Evolutionary conservation across 2,113 vertebrate genomes (phyloP).

Genomic region (Dasyurus viverrinus): DNA sequence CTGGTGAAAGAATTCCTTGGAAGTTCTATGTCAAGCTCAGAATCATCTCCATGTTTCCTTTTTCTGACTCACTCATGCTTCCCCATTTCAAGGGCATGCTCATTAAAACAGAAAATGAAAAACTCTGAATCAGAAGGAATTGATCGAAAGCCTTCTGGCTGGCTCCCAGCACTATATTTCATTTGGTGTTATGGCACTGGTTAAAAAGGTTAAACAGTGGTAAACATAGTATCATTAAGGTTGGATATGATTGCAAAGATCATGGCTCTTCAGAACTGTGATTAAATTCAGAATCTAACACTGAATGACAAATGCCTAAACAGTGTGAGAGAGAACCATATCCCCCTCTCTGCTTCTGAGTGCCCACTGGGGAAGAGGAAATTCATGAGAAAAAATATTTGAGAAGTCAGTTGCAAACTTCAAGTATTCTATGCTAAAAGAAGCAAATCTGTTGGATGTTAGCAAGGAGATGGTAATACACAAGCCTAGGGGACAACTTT

Average conservation of each 20-base stretch:
- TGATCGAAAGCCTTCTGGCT: neutral
- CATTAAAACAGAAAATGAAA: neutral
- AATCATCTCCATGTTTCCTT: neutral
- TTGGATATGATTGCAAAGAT: neutral
- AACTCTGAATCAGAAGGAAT: neutral
- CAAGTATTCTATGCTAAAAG: neutral
- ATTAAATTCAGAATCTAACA: neutral
- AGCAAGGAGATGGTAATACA: neutral
- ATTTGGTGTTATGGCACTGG: neutral
- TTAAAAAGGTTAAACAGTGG: constrained; percentile 14
- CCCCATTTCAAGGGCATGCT: neutral
- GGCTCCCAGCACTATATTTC: neutral
- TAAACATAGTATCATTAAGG: neutral
- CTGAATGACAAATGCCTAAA: neutral
- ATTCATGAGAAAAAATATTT: neutral
- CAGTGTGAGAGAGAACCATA: neutral
- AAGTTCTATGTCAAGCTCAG: neutral
- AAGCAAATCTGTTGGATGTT: no score
- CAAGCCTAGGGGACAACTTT: neutral
- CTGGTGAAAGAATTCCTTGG: neutral
- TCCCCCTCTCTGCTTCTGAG: neutral
- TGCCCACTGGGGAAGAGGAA: neutral
- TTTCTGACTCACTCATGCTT: neutral
- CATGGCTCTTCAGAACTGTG: neutral
- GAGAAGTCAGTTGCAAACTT: neutral